phyloP scores from a whole-genome alignment of 2,888 invertebrate species.

The Cancer borealis region DNA sequence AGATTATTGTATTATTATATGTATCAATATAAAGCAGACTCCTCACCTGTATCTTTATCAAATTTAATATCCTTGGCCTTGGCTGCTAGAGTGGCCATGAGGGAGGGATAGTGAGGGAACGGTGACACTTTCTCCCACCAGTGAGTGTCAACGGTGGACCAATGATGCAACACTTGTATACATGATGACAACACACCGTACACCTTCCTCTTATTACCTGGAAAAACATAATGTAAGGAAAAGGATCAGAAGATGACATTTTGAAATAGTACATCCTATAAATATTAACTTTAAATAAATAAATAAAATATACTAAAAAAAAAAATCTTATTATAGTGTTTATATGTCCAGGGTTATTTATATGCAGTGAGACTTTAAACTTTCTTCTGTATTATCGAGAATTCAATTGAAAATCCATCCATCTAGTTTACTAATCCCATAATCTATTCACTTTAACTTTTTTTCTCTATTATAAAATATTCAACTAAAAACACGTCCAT shows the following conservation, averaged over 20 bases:
- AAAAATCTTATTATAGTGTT: too few species aligned
- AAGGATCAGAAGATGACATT: not conserved
- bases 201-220: constrained; percentile 20
- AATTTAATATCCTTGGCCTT: not conserved
- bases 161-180: constrained; percentile 62
- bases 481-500: too few species aligned
- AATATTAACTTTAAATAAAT: too few species aligned
- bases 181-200: constrained; percentile 35
- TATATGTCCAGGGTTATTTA: too few species aligned
- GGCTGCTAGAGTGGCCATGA: constrained; percentile 51
- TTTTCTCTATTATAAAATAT: too few species aligned
- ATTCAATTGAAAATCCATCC: too few species aligned
- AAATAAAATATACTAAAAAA: too few species aligned
- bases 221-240: not conserved
- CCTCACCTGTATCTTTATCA: constrained; percentile 41
- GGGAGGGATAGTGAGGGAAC: constrained; percentile 61
- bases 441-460: too few species aligned
- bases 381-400: too few species aligned
- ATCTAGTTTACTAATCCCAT: too few species aligned
- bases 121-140: constrained; percentile 68
- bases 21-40: not conserved
- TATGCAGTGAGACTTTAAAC: too few species aligned
- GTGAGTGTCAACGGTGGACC: constrained; percentile 58
- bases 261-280: not conserved
- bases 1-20: not conserved